Conservation (phyloP, 2,888 invertebrate species). For the Dioctria rufipes region DNA sequence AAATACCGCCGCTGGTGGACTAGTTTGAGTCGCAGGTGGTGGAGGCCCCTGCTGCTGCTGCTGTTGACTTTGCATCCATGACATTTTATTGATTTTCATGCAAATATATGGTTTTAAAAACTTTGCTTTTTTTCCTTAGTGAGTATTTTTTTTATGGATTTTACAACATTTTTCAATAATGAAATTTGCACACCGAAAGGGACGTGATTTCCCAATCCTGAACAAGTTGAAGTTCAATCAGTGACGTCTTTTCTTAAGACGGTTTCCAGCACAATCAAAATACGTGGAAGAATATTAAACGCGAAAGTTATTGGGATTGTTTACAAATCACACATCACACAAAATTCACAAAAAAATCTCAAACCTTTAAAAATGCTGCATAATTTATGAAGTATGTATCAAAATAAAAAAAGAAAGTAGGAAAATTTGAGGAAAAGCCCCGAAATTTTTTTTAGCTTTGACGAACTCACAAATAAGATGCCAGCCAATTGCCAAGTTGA, state of each 20-base stretch:
- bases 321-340: slow-evolving; percentile 32
- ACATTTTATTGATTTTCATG: slow-evolving; percentile 55
- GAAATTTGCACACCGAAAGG: not conserved
- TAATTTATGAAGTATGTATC: not conserved
- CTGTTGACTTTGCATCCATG: slow-evolving; percentile 57
- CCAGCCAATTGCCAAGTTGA: slow-evolving; percentile 59
- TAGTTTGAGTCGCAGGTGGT: slow-evolving; percentile 53
- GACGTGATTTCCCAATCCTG: not conserved
- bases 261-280: not conserved
- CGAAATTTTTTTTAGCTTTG: slow-evolving; percentile 39
- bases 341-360: slow-evolving; percentile 27
- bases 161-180: not conserved
- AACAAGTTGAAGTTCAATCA: slow-evolving; percentile 4
- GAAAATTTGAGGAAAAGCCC: slow-evolving; percentile 24
- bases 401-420: slow-evolving; percentile 2
- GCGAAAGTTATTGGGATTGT: not conserved
- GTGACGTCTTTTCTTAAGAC: slow-evolving; percentile 31
- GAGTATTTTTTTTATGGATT: not conserved
- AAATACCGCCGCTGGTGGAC: slow-evolving; percentile 49
- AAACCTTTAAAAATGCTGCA: not conserved
- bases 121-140: not conserved
- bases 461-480: slow-evolving; percentile 14
- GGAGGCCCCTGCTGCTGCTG: slow-evolving; percentile 44
- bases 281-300: slow-evolving; percentile 46
- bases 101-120: not conserved